phyloP scores from a whole-genome alignment of 1,140 invertebrate genomes.

The Drosophila repletoides region DNA sequence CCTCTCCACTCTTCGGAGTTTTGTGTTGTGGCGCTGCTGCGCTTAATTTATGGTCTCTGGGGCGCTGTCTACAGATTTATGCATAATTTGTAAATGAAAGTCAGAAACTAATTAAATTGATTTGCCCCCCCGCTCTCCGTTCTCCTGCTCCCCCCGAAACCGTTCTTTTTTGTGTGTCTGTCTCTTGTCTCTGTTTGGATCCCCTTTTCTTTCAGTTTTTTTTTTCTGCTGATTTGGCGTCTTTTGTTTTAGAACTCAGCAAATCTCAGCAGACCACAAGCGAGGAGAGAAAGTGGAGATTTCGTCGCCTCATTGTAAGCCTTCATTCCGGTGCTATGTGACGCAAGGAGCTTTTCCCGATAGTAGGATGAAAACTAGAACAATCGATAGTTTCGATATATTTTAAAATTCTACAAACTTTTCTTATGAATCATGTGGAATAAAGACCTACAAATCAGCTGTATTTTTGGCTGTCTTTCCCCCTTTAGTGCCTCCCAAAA shows the following conservation, averaged over 20 bases:
- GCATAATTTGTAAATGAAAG: conserved; percentile 80
- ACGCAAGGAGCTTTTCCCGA: no score
- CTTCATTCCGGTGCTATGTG: no score
- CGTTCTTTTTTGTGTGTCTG: not conserved
- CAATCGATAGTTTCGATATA: no score
- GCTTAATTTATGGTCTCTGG: conserved; percentile 78
- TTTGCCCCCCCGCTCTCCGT: conserved; percentile 34
- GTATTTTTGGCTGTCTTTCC: no score
- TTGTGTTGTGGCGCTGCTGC: conserved; percentile 57
- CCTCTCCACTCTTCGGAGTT: conserved; percentile 16
- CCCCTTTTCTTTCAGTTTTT: conserved; percentile 12
- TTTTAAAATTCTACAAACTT: no score
- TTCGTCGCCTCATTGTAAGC: no score
- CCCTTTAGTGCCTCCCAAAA: no score
- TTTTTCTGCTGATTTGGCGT: conserved; percentile 33
- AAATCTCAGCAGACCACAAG: not conserved
- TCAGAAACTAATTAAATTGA: conserved; percentile 80
- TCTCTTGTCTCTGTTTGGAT: not conserved
- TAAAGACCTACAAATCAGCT: no score
- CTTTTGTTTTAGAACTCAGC: conserved; percentile 8
- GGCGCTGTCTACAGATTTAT: conserved; percentile 78
- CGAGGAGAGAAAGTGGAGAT: not conserved
- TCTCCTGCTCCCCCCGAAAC: not conserved
- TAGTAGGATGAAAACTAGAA: no score
- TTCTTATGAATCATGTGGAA: no score